phyloP scores from a whole-genome alignment of 1,140 invertebrate species.

The Drosophila miranda region DNA sequence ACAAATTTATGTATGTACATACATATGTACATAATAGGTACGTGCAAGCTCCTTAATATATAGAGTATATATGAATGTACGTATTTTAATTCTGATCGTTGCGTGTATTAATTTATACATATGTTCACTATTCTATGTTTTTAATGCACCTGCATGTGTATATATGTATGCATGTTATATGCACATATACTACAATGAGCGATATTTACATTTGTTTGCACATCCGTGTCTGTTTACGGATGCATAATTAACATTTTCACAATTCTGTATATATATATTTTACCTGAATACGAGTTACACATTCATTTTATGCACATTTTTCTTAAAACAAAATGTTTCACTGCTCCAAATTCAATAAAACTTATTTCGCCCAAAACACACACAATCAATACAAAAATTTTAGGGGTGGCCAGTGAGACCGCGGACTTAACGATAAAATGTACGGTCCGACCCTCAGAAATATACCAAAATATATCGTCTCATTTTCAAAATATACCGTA shows the following conservation, averaged over 20 bases:
- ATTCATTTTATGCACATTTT: constrained; percentile 40
- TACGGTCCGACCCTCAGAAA: too few species aligned
- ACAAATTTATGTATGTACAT: neutral
- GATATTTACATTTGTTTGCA: constrained; percentile 25
- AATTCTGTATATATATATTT: constrained; percentile 14
- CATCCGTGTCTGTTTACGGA: constrained; percentile 9
- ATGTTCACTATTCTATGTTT: too few species aligned
- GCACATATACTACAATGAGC: constrained; percentile 16
- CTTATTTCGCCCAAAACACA: constrained; percentile 63
- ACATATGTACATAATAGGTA: neutral
- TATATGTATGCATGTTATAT: constrained; percentile 14
- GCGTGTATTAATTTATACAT: too few species aligned
- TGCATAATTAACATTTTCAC: neutral
- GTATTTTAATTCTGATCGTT: constrained; percentile 5
- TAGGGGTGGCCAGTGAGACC: constrained; percentile 30
- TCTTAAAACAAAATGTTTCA: constrained; percentile 45
- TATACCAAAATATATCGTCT: too few species aligned
- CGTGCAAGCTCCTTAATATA: neutral
- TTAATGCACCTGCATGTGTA: constrained; percentile 8
- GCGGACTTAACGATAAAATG: too few species aligned
- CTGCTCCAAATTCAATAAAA: constrained; percentile 64
- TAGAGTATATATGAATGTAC: neutral
- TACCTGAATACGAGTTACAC: constrained; percentile 43
- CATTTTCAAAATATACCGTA: too few species aligned
- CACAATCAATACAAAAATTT: constrained; percentile 73